phyloP scores from a whole-genome alignment of 2,888 invertebrate genomes.

The Salpingus planirostris region DNA sequence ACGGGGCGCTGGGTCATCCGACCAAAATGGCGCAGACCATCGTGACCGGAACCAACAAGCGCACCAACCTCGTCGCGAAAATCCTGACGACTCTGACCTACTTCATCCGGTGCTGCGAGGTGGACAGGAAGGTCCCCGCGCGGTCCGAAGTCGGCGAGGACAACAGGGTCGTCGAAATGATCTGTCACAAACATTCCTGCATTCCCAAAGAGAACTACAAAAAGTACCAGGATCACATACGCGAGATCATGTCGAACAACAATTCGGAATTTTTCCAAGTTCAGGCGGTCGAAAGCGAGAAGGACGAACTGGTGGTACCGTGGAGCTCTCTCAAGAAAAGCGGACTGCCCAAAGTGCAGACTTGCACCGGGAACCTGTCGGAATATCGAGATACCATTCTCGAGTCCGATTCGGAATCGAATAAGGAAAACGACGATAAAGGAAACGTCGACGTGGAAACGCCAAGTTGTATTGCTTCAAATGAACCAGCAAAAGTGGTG shows the following conservation, averaged over 20 bases:
- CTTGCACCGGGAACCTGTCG: conserved; percentile 11
- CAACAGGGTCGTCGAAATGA: conserved; percentile 33
- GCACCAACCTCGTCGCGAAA: conserved; percentile 58
- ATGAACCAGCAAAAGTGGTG: too few relatives aligned
- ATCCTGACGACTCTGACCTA: conserved; percentile 75
- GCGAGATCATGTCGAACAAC: conserved; percentile 21
- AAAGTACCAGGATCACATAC: conserved; percentile 33
- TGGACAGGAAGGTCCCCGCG: conserved; percentile 40
- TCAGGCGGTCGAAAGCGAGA: conserved; percentile 10
- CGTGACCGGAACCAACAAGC: conserved; percentile 60
- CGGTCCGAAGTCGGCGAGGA: conserved; percentile 23
- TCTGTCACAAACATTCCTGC: conserved; percentile 29
- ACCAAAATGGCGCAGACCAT: conserved; percentile 71
- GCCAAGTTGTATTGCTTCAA: too few relatives aligned
- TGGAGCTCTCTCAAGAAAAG: background rate
- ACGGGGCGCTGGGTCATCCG: conserved; percentile 76
- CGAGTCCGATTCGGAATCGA: conserved; percentile 5
- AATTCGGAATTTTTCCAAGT: conserved; percentile 6
- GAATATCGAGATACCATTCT: background rate
- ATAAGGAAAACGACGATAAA: conserved; percentile 17
- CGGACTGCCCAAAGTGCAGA: conserved; percentile 14
- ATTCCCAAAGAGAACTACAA: conserved; percentile 35
- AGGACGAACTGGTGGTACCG: conserved; percentile 1
- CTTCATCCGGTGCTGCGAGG: conserved; percentile 73
- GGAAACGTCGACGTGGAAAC: conserved; percentile 1